Conservation (phyloP, 2,888 invertebrate species). For the Tenthredo livida region DNA sequence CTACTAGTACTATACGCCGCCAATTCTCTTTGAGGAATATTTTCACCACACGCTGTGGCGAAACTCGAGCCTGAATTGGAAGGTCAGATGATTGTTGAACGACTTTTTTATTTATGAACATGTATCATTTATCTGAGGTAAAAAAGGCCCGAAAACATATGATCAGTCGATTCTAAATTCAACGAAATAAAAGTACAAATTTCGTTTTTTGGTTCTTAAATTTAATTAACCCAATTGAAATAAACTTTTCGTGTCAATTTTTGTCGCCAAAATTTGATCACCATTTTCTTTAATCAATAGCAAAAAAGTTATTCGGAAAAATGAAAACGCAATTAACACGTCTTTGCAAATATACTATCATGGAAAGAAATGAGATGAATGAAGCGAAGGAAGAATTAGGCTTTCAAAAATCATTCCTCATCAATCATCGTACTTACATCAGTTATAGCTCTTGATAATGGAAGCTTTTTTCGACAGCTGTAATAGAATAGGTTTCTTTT, state of each 20-base stretch:
- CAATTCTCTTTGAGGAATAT: neutral
- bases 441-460: neutral
- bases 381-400: too few species aligned
- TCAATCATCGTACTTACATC: neutral
- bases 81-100: neutral
- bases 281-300: too few species aligned
- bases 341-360: too few species aligned
- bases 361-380: too few species aligned
- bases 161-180: neutral
- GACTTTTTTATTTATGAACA: neutral
- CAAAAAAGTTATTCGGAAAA: too few species aligned
- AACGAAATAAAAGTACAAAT: too few species aligned
- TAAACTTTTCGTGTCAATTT: too few species aligned
- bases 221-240: too few species aligned
- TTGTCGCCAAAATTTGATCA: too few species aligned
- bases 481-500: neutral
- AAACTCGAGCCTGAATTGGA: neutral
- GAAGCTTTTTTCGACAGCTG: neutral
- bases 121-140: neutral
- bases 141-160: neutral
- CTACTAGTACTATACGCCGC: neutral
- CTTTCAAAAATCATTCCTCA: neutral
- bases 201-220: too few species aligned
- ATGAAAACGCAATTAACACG: too few species aligned
- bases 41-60: neutral